These are phyloP conservation scores for Diaperis boleti DNA, from an alignment of 2,888 invertebrate species.

Conservation along the genomic window DNA sequence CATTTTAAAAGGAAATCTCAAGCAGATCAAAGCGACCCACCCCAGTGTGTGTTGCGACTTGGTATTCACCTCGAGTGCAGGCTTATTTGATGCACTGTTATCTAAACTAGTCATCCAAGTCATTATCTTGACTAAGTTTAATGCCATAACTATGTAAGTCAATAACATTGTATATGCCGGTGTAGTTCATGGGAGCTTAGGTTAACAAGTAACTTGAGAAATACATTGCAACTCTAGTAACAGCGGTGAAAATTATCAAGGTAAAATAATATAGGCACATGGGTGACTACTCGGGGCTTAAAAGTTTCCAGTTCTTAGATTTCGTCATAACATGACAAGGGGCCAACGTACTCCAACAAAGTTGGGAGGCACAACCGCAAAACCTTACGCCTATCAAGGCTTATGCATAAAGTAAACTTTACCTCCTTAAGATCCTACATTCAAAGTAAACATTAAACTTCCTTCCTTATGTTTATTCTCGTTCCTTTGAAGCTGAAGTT, in stretches of 20 bases:
- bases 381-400: constrained; percentile 3
- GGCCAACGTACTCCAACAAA: neutral
- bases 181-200: neutral
- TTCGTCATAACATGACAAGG: neutral
- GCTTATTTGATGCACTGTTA: constrained; percentile 1
- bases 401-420: constrained; percentile 12
- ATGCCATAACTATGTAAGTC: constrained; percentile 3
- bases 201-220: constrained; percentile 1
- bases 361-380: neutral
- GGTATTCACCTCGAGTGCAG: neutral
- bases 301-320: neutral
- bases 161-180: neutral
- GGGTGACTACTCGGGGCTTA: no score
- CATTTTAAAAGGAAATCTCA: neutral
- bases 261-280: neutral
- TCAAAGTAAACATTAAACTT: constrained; percentile 8
- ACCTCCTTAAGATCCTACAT: constrained; percentile 8
- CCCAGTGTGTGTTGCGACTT: neutral
- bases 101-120: neutral
- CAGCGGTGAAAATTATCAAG: no score
- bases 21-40: neutral
- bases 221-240: neutral
- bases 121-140: neutral
- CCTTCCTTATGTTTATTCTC: constrained; percentile 6
- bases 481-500: neutral